Conservation (phyloP, 2,113 vertebrate species). For the Hassar affinis region DNA sequence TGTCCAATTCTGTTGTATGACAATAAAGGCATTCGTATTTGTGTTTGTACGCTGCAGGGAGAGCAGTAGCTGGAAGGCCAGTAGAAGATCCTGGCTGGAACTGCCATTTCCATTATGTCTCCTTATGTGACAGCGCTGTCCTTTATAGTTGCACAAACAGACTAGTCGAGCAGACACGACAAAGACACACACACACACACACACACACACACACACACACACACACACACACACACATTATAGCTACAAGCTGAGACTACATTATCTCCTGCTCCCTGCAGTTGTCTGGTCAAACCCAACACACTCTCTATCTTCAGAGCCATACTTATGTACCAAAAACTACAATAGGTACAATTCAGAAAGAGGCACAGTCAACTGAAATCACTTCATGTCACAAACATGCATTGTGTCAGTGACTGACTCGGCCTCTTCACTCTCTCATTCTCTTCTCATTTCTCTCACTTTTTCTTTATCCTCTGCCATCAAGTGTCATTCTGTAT, state of each 20-base stretch:
- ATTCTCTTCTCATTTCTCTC: conserved; percentile 17
- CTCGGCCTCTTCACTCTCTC: conserved; percentile 27
- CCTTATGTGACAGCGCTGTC: conserved; percentile 46
- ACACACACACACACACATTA: conserved; percentile 27
- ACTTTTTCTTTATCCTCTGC: conserved; percentile 40
- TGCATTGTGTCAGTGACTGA: conserved; percentile 37
- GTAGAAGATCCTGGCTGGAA: conserved; percentile 53
- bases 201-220: conserved; percentile 28
- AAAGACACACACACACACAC: conserved; percentile 24
- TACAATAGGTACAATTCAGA: conserved; percentile 34
- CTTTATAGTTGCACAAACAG: conserved; percentile 28
- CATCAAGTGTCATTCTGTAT: conserved; percentile 60
- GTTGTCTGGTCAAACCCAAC: conserved; percentile 1
- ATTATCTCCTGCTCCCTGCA: conserved; percentile 21
- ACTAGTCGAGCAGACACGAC: conserved; percentile 12
- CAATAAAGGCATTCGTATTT: no score
- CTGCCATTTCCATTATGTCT: conserved; percentile 58
- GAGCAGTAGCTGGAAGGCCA: conserved; percentile 56
- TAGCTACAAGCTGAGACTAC: conserved; percentile 21
- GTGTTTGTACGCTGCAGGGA: conserved; percentile 3
- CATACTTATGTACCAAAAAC: not conserved
- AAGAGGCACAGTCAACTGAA: conserved; percentile 17
- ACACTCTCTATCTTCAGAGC: not conserved
- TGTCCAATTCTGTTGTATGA: no score
- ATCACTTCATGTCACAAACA: conserved; percentile 30